Conservation (phyloP, 2,113 vertebrate species). For the Marmota flaviventris region DNA sequence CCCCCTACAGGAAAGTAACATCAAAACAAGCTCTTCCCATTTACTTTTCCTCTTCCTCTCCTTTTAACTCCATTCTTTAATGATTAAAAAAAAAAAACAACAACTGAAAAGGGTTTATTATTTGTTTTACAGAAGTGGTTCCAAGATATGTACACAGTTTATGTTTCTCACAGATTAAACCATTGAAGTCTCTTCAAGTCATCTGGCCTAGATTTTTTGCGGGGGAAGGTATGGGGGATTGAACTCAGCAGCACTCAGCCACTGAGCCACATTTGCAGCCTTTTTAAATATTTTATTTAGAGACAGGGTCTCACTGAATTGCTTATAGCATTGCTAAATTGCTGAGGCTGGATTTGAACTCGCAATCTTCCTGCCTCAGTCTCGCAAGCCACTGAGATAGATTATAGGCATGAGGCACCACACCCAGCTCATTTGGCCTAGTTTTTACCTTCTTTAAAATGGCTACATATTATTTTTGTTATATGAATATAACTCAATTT, state of each 20-base stretch:
- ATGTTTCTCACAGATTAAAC: neutral
- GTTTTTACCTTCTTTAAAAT: neutral
- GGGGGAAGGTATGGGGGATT: too few relatives aligned
- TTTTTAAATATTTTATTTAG: too few relatives aligned
- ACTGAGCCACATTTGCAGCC: too few relatives aligned
- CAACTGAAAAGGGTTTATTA: neutral
- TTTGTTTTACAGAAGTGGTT: neutral
- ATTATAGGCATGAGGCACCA: too few relatives aligned
- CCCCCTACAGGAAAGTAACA: neutral
- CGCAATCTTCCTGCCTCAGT: too few relatives aligned
- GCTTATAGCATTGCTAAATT: too few relatives aligned
- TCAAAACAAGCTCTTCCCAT: neutral
- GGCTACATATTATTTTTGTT: neutral
- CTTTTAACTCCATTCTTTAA: neutral
- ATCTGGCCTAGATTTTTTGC: too few relatives aligned
- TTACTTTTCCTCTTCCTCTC: neutral
- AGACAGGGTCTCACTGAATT: too few relatives aligned
- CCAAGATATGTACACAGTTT: neutral
- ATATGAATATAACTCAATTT: neutral
- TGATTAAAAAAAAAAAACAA: neutral
- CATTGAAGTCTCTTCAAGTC: neutral
- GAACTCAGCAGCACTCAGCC: too few relatives aligned
- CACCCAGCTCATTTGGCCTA: neutral
- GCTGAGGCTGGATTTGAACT: too few relatives aligned
- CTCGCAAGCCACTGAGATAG: too few relatives aligned